These are phyloP conservation scores for Festucalex cinctus DNA, from an alignment of 2,113 vertebrate genomes.

Conservation along the genomic window DNA sequence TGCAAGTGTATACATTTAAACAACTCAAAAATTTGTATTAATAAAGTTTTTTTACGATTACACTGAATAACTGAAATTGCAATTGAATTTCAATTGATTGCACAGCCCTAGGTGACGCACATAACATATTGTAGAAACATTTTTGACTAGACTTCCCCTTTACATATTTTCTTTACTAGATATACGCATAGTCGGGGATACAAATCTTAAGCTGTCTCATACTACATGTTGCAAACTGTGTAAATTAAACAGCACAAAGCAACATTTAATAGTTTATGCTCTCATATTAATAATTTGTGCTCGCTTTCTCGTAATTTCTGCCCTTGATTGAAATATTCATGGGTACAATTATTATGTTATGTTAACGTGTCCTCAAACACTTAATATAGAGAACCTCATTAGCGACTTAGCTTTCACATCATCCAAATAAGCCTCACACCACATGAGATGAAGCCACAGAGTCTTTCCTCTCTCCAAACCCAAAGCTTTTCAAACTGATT, in stretches of 20 bases:
- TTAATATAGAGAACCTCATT: background rate
- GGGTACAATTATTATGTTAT: background rate
- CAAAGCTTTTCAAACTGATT: slow-evolving; percentile 8
- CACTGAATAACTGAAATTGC: too few relatives aligned
- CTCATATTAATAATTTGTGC: background rate
- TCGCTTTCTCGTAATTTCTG: background rate
- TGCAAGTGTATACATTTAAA: too few relatives aligned
- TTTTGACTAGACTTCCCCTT: too few relatives aligned
- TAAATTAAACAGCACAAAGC: too few relatives aligned
- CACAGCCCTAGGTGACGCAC: too few relatives aligned
- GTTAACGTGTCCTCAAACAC: background rate
- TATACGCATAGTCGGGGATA: background rate
- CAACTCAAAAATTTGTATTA: too few relatives aligned
- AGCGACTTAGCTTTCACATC: background rate
- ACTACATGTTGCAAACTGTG: background rate
- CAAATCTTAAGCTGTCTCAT: background rate
- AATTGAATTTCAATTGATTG: too few relatives aligned
- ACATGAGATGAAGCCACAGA: background rate
- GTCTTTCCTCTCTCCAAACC: background rate
- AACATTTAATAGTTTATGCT: background rate
- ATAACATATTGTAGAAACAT: too few relatives aligned
- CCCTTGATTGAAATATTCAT: background rate
- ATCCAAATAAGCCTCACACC: background rate
- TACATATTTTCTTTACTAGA: background rate
- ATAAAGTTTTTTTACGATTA: too few relatives aligned